These are phyloP conservation scores for Poeciliopsis presidionis DNA, from an alignment of 2,797 vertebrate genomes.

Conservation along the genomic window DNA sequence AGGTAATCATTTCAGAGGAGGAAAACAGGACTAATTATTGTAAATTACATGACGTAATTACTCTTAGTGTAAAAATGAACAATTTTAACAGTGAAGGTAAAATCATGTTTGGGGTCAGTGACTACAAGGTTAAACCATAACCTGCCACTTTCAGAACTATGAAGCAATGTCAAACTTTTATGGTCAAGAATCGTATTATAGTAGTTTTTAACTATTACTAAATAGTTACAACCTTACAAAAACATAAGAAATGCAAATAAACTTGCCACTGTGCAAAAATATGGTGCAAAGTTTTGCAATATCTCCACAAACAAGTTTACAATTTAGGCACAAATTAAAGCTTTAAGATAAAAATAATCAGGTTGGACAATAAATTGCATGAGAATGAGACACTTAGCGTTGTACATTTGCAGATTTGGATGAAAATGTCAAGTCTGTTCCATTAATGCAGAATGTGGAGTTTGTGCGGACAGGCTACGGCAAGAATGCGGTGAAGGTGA, in stretches of 20 bases:
- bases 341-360: neutral
- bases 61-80: neutral
- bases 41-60: neutral
- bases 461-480: conserved; percentile 93
- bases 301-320: neutral
- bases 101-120: conserved; percentile 35
- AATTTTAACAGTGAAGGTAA: neutral
- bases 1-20: conserved; percentile 59
- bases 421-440: conserved; percentile 21
- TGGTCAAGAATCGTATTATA: neutral
- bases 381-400: neutral
- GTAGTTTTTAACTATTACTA: neutral
- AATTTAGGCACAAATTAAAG: neutral
- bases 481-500: conserved; percentile 90
- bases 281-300: neutral
- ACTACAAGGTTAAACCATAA: conserved; percentile 8
- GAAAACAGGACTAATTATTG: neutral
- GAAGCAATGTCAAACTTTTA: neutral
- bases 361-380: neutral
- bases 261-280: neutral
- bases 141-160: neutral
- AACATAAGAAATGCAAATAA: neutral
- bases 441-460: conserved; percentile 82
- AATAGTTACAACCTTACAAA: neutral
- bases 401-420: neutral